Evolutionary conservation across 2,797 vertebrate species (phyloP), one percentile per base, ranked within the genome.

Genomic region (Falco naumanni): DNA sequence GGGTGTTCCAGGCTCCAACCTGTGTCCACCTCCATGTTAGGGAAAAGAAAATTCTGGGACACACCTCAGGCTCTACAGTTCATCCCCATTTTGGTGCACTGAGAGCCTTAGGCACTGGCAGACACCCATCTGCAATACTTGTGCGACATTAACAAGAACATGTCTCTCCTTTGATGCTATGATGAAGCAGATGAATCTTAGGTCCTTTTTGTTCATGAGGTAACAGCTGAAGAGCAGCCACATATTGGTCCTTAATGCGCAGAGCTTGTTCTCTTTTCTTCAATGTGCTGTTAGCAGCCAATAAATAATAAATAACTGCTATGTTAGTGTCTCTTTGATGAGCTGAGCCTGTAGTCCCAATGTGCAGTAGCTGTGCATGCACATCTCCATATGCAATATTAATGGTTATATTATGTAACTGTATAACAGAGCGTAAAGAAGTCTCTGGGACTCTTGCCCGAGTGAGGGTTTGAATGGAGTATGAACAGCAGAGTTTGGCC

Each of bases 271-370:
- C 33, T 48, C 43, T 87, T 96, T 80, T 82, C 71, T 88, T 93
- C 71, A 69, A 4, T 26, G 34, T 85, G 68, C 66, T 94, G 21
- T 70, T 84, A 84, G 14, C 29, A 43, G 53, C 75, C 41, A 86
- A 33, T 96, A 88, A 96, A 95, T 94, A 91, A 93, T 95, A 91
- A 77, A 87, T 90, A 82, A 59, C 47, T 83, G 71, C 48, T 83
- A 19, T 50, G 64, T 72, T 93, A 69, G 37, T 84, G 64, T 95
- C 72, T 94, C 53, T 84, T 87, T 80, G 93, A 34, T 84, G 83
- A 93, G 39, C 76, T 68, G 80, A 89, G 82, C 71, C 61, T 82
- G 37, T 92, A 78, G 78, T 77, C 72, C 95, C 82, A 84, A 22
- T 20, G 72, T 72, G 70, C 66, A 39, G 50, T 69, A 68, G 66